phyloP scores from a whole-genome alignment of 1,140 invertebrate species.

The Eriosoma lanigerum region DNA sequence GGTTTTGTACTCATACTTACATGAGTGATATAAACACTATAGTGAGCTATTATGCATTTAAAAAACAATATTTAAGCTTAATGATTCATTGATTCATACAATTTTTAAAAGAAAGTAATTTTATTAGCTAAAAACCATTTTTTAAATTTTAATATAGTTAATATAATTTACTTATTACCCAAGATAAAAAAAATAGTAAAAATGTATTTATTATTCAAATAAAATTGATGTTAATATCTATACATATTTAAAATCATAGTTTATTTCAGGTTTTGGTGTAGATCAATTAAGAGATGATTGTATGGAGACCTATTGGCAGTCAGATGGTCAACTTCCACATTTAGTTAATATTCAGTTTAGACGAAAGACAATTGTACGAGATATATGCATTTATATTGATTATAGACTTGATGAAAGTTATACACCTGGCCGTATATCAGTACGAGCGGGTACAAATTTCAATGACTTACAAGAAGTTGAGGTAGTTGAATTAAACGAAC shows the following conservation, averaged over 20 bases:
- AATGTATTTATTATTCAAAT: too few species aligned
- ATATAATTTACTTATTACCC: too few species aligned
- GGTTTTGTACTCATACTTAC: too few species aligned
- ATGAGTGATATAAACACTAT: too few species aligned
- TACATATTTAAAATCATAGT: not conserved
- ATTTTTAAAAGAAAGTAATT: too few species aligned
- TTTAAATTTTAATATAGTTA: too few species aligned
- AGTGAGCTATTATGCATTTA: too few species aligned
- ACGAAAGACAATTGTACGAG: constrained; percentile 90
- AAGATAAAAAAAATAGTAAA: too few species aligned
- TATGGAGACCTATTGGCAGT: constrained; percentile 98
- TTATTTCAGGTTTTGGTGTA: constrained; percentile 85
- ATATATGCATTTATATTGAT: constrained; percentile 96
- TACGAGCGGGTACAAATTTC: constrained; percentile 92
- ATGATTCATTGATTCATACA: too few species aligned
- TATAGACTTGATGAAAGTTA: constrained; percentile 99
- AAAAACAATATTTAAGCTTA: too few species aligned
- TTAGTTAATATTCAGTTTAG: constrained; percentile 97
- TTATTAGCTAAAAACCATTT: too few species aligned
- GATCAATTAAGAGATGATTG: constrained; percentile 94
- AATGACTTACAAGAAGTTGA: constrained; percentile 98
- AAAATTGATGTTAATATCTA: too few species aligned
- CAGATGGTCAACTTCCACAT: constrained; percentile 96
- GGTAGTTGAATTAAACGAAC: constrained; percentile 91
- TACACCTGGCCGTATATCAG: constrained; percentile 92